These are phyloP conservation scores for Zaprionus africanus DNA, from an alignment of 1,140 invertebrate genomes.

Conservation along the genomic window DNA sequence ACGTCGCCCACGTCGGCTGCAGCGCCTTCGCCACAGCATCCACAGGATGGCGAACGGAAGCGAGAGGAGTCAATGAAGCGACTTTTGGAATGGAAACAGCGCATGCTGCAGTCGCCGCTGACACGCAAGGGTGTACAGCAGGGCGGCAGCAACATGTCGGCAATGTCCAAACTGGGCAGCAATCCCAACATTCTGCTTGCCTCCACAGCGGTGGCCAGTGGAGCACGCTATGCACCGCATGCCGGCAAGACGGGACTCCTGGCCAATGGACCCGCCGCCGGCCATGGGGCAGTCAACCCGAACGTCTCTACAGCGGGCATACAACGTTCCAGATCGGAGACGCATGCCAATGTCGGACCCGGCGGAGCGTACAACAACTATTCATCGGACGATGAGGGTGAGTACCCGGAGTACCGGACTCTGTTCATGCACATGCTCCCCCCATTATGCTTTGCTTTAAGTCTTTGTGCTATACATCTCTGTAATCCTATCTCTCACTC, in stretches of 20 bases:
- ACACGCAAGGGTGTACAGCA: conserved; percentile 90
- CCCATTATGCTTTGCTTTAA: conserved; percentile 72
- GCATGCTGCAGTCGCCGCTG: conserved; percentile 95
- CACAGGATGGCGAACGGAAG: conserved; percentile 87
- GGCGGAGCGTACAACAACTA: conserved; percentile 90
- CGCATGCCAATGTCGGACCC: conserved; percentile 85
- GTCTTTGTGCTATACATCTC: conserved; percentile 38
- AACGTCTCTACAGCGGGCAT: conserved; percentile 37
- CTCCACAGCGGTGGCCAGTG: conserved; percentile 82
- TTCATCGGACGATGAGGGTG: conserved; percentile 95
- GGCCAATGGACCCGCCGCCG: conserved; percentile 66
- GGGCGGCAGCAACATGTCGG: conserved; percentile 83
- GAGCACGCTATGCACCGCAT: conserved; percentile 79
- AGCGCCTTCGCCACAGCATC: conserved; percentile 74
- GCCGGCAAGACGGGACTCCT: conserved; percentile 56
- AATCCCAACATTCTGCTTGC: conserved; percentile 79
- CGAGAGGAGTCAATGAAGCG: conserved; percentile 96
- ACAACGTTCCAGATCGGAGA: conserved; percentile 84
- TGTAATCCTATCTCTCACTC: conserved; percentile 46
- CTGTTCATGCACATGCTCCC: conserved; percentile 26
- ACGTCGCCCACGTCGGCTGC: conserved; percentile 64
- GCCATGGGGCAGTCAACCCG: conserved; percentile 55
- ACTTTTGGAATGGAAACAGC: conserved; percentile 95
- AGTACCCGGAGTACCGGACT: conserved; percentile 46
- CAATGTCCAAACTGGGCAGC: conserved; percentile 84